Conservation (phyloP, 2,113 vertebrate genomes). For the Paedocypris sp. region DNA sequence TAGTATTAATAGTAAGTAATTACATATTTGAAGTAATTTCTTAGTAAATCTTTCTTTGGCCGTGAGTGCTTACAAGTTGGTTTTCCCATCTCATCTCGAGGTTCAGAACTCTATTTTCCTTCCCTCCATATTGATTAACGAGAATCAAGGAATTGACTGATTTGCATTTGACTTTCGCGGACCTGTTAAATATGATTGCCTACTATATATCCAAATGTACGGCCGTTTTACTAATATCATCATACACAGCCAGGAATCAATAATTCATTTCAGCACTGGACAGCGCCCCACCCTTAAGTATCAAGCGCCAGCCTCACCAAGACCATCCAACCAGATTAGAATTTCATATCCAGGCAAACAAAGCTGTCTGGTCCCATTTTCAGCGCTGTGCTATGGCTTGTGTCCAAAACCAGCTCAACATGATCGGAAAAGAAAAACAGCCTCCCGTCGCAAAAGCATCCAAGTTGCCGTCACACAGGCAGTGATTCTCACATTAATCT, state of each 20-base stretch:
- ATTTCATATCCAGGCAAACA: neutral
- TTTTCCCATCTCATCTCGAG: no score
- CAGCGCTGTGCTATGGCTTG: neutral
- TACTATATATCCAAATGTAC: no score
- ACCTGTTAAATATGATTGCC: no score
- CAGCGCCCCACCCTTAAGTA: neutral
- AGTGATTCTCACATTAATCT: neutral
- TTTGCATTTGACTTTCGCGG: no score
- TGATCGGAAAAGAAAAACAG: neutral
- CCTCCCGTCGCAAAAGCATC: neutral
- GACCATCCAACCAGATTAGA: neutral
- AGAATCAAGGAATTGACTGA: no score
- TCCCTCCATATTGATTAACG: no score
- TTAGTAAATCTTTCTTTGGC: no score
- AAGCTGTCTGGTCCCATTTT: neutral
- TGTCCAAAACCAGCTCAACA: neutral
- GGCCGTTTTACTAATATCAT: no score
- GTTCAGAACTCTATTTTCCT: no score
- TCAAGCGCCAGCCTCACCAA: neutral
- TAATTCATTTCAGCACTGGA: constrained; percentile 5
- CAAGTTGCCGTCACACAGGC: neutral
- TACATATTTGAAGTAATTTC: no score
- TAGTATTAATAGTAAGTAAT: no score
- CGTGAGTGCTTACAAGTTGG: no score
- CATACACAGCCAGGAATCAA: neutral